Evolutionary conservation across 2,797 vertebrate species (phyloP).

Genomic region (Oryzias sinensis): DNA sequence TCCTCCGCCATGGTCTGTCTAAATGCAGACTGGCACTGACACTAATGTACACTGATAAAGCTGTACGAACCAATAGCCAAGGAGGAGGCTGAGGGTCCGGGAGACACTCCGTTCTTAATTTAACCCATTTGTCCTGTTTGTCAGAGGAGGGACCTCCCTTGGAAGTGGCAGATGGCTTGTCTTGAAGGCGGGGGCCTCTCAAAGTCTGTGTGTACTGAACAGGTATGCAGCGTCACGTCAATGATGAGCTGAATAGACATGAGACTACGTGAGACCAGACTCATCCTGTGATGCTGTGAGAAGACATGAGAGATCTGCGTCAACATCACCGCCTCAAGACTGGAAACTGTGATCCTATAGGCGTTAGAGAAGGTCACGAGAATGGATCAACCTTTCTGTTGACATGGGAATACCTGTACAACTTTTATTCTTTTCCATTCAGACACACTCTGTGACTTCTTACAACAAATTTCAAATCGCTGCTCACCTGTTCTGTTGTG

Average conservation of each 20-base stretch:
- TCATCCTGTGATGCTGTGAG: constrained; percentile 14
- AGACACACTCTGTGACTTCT: too few relatives aligned
- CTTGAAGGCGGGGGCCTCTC: too few relatives aligned
- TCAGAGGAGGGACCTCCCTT: constrained; percentile 45
- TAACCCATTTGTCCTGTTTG: constrained; percentile 68
- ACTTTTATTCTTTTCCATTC: too few relatives aligned
- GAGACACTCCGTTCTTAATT: constrained; percentile 60
- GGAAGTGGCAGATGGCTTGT: constrained; percentile 44
- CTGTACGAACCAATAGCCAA: constrained; percentile 65
- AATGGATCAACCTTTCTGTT: too few relatives aligned
- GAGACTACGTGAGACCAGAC: constrained; percentile 23
- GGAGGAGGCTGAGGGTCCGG: constrained; percentile 34
- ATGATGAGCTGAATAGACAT: too few relatives aligned
- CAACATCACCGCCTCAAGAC: too few relatives aligned
- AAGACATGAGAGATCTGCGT: too few relatives aligned
- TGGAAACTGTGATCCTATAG: too few relatives aligned
- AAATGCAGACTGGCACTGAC: constrained; percentile 73
- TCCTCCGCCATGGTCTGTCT: constrained; percentile 55
- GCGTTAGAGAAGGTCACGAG: too few relatives aligned
- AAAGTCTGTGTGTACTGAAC: constrained; percentile 9
- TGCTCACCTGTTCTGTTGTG: too few relatives aligned
- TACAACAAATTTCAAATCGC: too few relatives aligned
- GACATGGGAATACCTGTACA: too few relatives aligned
- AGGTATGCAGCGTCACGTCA: constrained; percentile 20
- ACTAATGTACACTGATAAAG: constrained; percentile 74